Base-by-base conservation (phyloP, 2,888 invertebrate genomes). In the Clitarchus hookeri region DNA sequence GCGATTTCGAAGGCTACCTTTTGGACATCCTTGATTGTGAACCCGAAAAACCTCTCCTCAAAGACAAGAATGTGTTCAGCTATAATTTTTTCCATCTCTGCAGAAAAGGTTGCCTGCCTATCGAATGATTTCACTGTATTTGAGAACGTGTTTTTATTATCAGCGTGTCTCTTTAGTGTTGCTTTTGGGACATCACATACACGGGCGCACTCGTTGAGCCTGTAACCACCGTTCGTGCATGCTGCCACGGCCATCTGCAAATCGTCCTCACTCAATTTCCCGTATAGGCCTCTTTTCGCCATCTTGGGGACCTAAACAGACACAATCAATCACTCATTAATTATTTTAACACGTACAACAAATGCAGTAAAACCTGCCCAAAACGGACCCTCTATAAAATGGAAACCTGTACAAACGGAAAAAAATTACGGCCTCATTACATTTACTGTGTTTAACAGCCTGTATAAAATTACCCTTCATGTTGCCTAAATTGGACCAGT, bases 141-240 rank as follows among this genome's bases (percentile, higher is more conserved):
- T 82, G 27, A 27, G 27, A 82, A 82, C 36, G 82, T 23, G 44
- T 82, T 82, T 82, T 82, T 82, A 82, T 26, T 82, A 12, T 82
- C 82, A 82, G 36, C 82, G 13, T 26, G 82, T 82, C 12, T 82
- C 82, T 84, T 84, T 48, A 84, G 19, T 84, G 84, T 84, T n/a
- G 84, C 84, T 8, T 84, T 84, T n/a, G 54, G 84, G 48, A 53
- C 84, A n/a, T 13, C 84, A 84, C 54, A 84, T n/a, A 84, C 84
- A 84, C 84, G 54, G 65, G 65, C 25, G n/a, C 84, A 84, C 53
- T 84, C 65, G 12, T 84, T 84, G 3, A 84, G 54, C 23, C 84
- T 54, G 53, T 84, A 84, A 53, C 53, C 54, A 53, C 25, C 25
- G 54, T 84, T 53, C 6, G 3, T 48, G 84, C 12, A 84, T 53